Conservation (phyloP, 2,888 invertebrate species). For the Agrochola litura region DNA sequence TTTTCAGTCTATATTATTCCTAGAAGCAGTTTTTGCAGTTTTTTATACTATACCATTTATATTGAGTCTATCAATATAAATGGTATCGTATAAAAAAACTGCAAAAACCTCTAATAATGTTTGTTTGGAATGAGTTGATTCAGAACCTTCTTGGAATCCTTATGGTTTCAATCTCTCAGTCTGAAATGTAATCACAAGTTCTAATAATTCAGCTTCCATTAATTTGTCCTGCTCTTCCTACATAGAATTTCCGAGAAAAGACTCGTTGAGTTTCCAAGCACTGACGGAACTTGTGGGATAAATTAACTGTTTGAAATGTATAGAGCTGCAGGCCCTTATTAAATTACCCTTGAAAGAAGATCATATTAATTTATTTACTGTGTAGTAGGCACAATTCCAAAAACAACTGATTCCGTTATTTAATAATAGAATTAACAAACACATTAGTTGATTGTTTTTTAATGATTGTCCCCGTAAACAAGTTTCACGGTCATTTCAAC, state of each 20-base stretch:
- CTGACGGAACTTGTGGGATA: neutral
- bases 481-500: constrained; percentile 18
- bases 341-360: neutral
- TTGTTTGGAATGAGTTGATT: neutral
- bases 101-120: too few species aligned
- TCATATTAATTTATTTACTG: neutral
- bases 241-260: constrained; percentile 19
- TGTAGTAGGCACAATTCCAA: neutral
- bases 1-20: neutral
- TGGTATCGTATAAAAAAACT: too few species aligned
- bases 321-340: neutral
- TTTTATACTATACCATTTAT: too few species aligned
- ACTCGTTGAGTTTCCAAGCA: constrained; percentile 2
- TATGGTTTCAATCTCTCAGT: constrained; percentile 3
- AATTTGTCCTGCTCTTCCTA: constrained; percentile 18
- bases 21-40: too few species aligned
- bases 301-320: neutral
- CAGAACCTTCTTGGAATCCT: constrained; percentile 17
- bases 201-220: constrained; percentile 30
- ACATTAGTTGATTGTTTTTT: constrained; percentile 2
- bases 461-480: constrained; percentile 1
- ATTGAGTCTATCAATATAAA: too few species aligned
- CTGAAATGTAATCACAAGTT: constrained; percentile 29
- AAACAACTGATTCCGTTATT: neutral
- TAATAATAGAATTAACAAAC: neutral